A percentile compares a stretch with the other conserved stretches of the same genome.
These are phyloP conservation scores for Arbacia lixula DNA, from an alignment of 53 echinoderm and acorn worm genomes.

Conservation along the genomic window DNA sequence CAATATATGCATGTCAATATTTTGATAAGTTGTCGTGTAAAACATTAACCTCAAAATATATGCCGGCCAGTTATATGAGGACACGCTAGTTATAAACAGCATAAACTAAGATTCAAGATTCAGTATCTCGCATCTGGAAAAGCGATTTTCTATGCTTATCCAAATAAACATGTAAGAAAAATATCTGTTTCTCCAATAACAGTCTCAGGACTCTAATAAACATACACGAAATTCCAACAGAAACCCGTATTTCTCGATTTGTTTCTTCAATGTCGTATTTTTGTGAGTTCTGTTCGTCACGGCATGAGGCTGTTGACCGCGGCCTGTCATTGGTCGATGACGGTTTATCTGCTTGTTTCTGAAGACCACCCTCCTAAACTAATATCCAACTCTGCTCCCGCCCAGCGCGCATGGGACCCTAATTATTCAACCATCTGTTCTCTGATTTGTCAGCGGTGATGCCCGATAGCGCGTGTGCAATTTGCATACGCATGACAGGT, in stretches of 20 bases:
- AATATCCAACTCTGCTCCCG: constrained; percentile 44
- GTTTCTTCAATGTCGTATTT: constrained; percentile 1
- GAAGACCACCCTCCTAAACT: constrained; percentile 58
- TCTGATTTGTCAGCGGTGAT: constrained; percentile 41
- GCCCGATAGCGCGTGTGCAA: constrained; percentile 51
- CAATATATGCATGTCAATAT: too few relatives aligned
- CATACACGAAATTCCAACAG: constrained; percentile 12
- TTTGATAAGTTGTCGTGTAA: too few relatives aligned
- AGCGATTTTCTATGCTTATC: constrained; percentile 6
- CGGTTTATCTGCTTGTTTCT: constrained; percentile 22
- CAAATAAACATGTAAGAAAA: constrained; percentile 37
- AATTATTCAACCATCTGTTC: constrained; percentile 55
- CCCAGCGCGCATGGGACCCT: constrained; percentile 20
- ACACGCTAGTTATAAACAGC: too few relatives aligned
- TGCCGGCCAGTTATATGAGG: too few relatives aligned
- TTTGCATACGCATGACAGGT: constrained; percentile 59
- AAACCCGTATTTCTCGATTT: constrained; percentile 1
- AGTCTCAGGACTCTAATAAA: background rate
- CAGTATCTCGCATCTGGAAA: too few relatives aligned
- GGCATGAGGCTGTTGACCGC: constrained; percentile 54
- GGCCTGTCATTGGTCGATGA: constrained; percentile 36
- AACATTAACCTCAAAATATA: too few relatives aligned
- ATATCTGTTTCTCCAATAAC: background rate
- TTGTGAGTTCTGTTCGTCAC: background rate
- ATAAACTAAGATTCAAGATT: background rate